Conservation (phyloP, 2,797 vertebrate species). For the Miichthys miiuy region DNA sequence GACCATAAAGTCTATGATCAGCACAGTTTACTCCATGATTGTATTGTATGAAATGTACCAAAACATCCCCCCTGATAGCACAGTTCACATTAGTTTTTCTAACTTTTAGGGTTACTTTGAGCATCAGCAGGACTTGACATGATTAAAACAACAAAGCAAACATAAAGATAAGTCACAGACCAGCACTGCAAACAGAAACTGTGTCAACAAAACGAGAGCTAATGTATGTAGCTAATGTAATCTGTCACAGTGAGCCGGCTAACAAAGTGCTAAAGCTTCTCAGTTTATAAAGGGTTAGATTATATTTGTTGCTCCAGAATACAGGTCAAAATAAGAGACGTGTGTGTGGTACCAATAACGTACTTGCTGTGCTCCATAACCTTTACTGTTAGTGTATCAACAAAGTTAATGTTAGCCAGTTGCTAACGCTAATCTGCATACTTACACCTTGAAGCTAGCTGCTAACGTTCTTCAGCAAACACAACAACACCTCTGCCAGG, state of each 20-base stretch:
- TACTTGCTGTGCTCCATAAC: accelerated
- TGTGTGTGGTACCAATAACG: neutral
- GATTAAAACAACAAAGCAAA: neutral
- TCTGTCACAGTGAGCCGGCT: slow-evolving; percentile 6
- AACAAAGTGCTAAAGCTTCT: neutral
- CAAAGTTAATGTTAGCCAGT: slow-evolving; percentile 49
- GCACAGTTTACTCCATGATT: neutral
- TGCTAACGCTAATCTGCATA: slow-evolving; percentile 34
- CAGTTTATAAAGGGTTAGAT: too few species aligned
- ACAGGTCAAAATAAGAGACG: too few species aligned
- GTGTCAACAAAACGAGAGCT: neutral
- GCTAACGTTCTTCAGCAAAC: neutral
- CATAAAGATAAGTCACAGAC: neutral
- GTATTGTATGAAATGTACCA: neutral
- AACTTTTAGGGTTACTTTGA: too few species aligned
- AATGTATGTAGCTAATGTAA: neutral
- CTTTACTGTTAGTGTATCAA: neutral
- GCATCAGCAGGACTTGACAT: neutral
- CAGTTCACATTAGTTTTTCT: neutral
- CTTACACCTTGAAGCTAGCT: neutral
- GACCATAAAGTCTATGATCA: neutral
- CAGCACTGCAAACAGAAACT: accelerated
- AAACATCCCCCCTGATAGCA: neutral
- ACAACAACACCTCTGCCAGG: neutral
- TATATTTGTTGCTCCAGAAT: too few species aligned